phyloP scores from a whole-genome alignment of 2,888 invertebrate species.

The Hydropsyche betteni region DNA sequence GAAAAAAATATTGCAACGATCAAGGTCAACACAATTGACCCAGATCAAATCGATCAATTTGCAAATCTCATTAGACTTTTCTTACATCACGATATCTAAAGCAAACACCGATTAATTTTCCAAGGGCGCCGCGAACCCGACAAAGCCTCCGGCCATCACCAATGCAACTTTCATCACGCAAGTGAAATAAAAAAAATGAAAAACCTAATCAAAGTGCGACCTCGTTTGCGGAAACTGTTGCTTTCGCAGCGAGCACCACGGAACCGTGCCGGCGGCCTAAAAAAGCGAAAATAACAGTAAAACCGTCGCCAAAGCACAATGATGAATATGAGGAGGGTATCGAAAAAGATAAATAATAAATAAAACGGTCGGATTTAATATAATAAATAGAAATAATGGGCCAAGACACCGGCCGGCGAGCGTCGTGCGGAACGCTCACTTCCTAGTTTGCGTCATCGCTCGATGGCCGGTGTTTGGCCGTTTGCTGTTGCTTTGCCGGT shows the following conservation, averaged over 20 bases:
- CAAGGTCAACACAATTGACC: too few relatives aligned
- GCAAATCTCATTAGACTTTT: too few relatives aligned
- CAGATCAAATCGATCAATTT: too few relatives aligned
- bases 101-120: too few relatives aligned
- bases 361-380: background rate
- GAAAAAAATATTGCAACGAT: too few relatives aligned
- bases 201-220: conserved; percentile 13
- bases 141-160: too few relatives aligned
- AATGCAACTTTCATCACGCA: background rate
- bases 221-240: conserved; percentile 18
- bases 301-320: background rate
- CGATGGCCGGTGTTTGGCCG: background rate
- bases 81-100: too few relatives aligned
- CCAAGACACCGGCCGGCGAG: conserved; percentile 39
- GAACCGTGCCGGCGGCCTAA: too few relatives aligned
- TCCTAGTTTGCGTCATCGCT: conserved; percentile 40
- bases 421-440: conserved; percentile 31
- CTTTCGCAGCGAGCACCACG: background rate
- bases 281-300: too few relatives aligned
- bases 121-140: too few relatives aligned
- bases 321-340: conserved; percentile 10
- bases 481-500: background rate
- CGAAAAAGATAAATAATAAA: conserved; percentile 3
- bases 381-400: conserved; percentile 28
- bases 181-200: background rate